Conservation (phyloP, 2,888 invertebrate genomes). For the Eucera pruinosa region DNA sequence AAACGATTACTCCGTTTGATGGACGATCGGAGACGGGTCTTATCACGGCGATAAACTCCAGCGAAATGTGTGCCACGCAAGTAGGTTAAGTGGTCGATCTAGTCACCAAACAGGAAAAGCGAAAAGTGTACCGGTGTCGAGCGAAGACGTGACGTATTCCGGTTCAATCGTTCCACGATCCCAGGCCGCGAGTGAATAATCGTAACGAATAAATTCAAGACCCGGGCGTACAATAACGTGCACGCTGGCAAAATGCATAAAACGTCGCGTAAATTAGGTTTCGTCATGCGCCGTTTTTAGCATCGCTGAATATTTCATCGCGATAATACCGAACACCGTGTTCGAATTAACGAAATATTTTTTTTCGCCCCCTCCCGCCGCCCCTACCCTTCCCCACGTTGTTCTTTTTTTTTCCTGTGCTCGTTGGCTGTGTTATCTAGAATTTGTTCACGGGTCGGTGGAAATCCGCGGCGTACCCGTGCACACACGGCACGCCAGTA, state of each 20-base stretch:
- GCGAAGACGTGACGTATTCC: constrained; percentile 17
- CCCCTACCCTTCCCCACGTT: neutral
- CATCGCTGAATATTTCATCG: constrained; percentile 29
- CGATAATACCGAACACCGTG: constrained; percentile 40
- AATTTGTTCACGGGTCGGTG: constrained; percentile 4
- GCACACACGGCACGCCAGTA: neutral
- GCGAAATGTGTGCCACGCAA: constrained; percentile 24
- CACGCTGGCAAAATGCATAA: constrained; percentile 12
- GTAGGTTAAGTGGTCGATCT: constrained; percentile 44
- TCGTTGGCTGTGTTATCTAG: constrained; percentile 7
- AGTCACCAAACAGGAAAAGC: constrained; percentile 15
- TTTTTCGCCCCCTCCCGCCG: neutral
- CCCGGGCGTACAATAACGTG: neutral
- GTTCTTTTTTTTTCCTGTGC: neutral
- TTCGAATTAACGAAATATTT: constrained; percentile 28
- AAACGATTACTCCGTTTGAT: neutral
- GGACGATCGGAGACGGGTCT: constrained; percentile 4
- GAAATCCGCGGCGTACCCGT: neutral
- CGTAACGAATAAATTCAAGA: constrained; percentile 27
- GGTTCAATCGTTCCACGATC: neutral
- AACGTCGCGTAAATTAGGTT: constrained; percentile 17
- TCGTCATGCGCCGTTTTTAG: constrained; percentile 3
- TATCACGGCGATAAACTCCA: constrained; percentile 37
- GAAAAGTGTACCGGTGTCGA: constrained; percentile 31
- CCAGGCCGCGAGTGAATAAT: constrained; percentile 21